A percentile compares a stretch with the other conserved stretches of the same genome.
phyloP scores from a whole-genome alignment of 2,797 vertebrate species.

The Falco peregrinus region DNA sequence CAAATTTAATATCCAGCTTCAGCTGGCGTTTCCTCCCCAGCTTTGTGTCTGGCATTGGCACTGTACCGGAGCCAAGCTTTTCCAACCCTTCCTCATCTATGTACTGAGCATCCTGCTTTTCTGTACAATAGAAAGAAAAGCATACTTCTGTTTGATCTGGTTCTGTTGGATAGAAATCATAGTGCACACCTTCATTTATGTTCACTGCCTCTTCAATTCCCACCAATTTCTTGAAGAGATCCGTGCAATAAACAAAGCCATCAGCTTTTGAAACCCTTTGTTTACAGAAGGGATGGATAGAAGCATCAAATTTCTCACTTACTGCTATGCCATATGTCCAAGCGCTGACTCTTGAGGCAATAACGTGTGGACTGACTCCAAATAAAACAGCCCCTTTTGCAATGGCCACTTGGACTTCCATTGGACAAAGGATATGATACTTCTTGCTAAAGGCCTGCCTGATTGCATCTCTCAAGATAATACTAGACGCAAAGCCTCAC shows the following conservation, averaged over 20 bases:
- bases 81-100: constrained; percentile 13
- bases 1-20: constrained; percentile 18
- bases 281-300: neutral
- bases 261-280: neutral
- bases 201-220: neutral
- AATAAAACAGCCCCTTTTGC: constrained; percentile 44
- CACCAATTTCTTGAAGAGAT: neutral
- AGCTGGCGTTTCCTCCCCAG: neutral
- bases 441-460: neutral
- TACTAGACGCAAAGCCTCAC: constrained; percentile 42
- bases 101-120: neutral
- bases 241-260: neutral
- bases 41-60: neutral
- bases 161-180: neutral
- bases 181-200: neutral
- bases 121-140: constrained; percentile 23
- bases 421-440: neutral
- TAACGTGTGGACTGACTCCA: neutral
- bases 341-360: constrained; percentile 11
- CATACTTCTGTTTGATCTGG: rapidly evolving
- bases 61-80: neutral
- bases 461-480: constrained; percentile 14
- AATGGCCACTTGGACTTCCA: neutral
- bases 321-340: neutral
- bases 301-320: rapidly evolving